A percentile compares a stretch with the other conserved stretches of the same genome.
These are phyloP conservation scores for Habropoda laboriosa DNA, from an alignment of 1,140 invertebrate genomes.

Conservation along the genomic window DNA sequence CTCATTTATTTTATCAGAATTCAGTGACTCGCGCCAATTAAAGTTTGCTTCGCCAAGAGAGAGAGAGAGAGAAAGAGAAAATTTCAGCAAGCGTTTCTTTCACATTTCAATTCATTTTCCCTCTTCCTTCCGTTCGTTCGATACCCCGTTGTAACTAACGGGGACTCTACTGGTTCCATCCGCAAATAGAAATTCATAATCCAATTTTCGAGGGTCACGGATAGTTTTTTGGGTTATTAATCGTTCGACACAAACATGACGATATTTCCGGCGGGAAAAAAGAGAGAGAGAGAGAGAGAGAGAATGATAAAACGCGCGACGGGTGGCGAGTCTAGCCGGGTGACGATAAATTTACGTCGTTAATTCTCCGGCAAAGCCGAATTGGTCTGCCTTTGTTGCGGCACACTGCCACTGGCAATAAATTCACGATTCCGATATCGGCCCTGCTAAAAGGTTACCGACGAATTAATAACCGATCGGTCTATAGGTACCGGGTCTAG, in stretches of 20 bases:
- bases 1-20: background rate
- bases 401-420: slow-evolving; percentile 10
- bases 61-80: too few species aligned
- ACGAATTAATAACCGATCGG: slow-evolving; percentile 44
- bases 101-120: background rate
- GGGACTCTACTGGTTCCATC: background rate
- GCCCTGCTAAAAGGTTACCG: slow-evolving; percentile 41
- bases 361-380: slow-evolving; percentile 43
- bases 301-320: too few species aligned
- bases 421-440: slow-evolving; percentile 49
- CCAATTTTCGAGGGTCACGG: slow-evolving; percentile 12
- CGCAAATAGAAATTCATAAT: slow-evolving; percentile 12
- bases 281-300: background rate
- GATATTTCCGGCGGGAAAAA: background rate
- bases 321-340: background rate
- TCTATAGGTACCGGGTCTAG: background rate
- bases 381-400: slow-evolving; percentile 33
- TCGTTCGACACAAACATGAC: background rate
- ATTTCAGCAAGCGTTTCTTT: background rate
- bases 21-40: slow-evolving; percentile 23
- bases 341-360: slow-evolving; percentile 47
- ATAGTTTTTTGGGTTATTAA: slow-evolving; percentile 39
- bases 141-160: background rate
- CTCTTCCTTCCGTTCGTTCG: too few species aligned
- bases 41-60: background rate